A percentile compares a stretch with the other conserved stretches of the same genome.
phyloP scores from a whole-genome alignment of 1,140 invertebrate genomes.

The Galleria mellonella region DNA sequence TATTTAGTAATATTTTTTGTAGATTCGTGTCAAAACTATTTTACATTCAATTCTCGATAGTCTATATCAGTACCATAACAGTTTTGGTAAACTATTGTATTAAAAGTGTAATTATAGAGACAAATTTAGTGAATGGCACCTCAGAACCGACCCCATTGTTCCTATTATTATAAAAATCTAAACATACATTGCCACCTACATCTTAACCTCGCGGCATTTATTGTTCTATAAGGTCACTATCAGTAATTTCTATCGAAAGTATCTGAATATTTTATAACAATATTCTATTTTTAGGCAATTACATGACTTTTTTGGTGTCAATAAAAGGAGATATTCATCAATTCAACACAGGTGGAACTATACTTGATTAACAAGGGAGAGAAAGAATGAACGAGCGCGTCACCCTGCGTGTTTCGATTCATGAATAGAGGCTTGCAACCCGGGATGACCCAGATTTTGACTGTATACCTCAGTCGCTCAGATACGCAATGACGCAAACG shows the following conservation, averaged over 20 bases:
- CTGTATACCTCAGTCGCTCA: conserved; percentile 26
- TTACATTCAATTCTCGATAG: too few relatives aligned
- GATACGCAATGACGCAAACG: conserved; percentile 27
- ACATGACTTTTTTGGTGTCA: not conserved
- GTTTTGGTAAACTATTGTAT: too few relatives aligned
- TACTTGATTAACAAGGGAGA: conserved; percentile 42
- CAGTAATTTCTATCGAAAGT: too few relatives aligned
- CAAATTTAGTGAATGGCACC: too few relatives aligned
- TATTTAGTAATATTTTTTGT: too few relatives aligned
- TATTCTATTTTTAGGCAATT: not conserved
- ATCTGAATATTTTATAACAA: not conserved
- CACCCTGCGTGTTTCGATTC: conserved; percentile 61
- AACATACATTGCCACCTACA: too few relatives aligned
- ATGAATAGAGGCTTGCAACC: conserved; percentile 70
- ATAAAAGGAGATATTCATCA: conserved; percentile 38
- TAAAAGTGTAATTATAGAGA: too few relatives aligned
- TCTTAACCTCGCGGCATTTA: too few relatives aligned
- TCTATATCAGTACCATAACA: too few relatives aligned
- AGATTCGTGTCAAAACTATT: too few relatives aligned
- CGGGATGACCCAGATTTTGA: conserved; percentile 69
- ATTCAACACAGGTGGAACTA: conserved; percentile 23
- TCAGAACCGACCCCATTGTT: too few relatives aligned
- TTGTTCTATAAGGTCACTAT: conserved; percentile 1
- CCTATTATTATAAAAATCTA: too few relatives aligned
- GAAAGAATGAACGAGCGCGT: conserved; percentile 60